Evolutionary conservation across 2,113 vertebrate species (phyloP), one percentile per base, ranked within the genome.

Genomic region (Arothron firmamentum): DNA sequence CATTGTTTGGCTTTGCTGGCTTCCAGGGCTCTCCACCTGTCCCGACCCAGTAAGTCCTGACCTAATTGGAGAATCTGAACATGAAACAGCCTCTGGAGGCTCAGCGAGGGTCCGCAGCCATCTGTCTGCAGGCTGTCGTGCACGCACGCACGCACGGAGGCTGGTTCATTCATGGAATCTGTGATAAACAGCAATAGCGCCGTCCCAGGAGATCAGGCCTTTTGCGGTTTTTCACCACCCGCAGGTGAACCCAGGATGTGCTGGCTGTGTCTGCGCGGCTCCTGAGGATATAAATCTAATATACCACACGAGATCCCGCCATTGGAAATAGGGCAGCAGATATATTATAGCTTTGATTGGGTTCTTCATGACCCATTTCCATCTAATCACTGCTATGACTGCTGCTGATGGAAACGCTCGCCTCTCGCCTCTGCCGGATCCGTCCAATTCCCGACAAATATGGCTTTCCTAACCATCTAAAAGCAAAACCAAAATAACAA

Each of bases 251-350:
- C 67, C 56, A 72, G 60, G 46, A 64, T 46, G 52, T 54, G 64
- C 52, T 51, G 54, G 56, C 52, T 52, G 52, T 25, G 48, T 54
- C 53, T 11, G 48, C 21, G 20, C 4, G 0, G 21, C 74, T 52
- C 43, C 21, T 3, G 53, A n/a, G 56, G 69, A 76, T 62, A 79
- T 79, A 77, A 73, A 82, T 82, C 77, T 70, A 68, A 70, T 56
- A 47, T 9, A 56, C 62, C 79, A 75, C 74, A 61, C 52, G 80
- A 83, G 74, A 52, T 59, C 78, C 56, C 61, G 41, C 38, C 64
- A 68, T 20, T 54, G 59, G 72, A 82, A 79, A 58, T 70, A 66
- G 74, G 67, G 70, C 79, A 74, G 65, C 14, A 0, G 48, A 73
- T 49, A 64, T 63, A 25, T 70, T 57, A 74, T 68, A 25, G 7